Evolutionary conservation across 2,797 vertebrate species (phyloP).

Genomic region (Chromobotia macracanthus): DNA sequence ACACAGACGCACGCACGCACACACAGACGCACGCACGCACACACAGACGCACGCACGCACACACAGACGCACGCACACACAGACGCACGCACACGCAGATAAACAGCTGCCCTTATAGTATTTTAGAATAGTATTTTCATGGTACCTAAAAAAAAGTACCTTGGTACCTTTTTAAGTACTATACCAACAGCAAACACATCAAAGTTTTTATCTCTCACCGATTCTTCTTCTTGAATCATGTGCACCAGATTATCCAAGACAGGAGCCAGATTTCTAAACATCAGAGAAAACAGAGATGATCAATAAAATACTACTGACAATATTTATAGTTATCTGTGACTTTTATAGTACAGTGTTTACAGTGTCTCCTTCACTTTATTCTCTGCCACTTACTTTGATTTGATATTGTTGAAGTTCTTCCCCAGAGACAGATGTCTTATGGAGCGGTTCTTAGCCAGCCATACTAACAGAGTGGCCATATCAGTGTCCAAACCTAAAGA

Average conservation of each 20-base stretch:
- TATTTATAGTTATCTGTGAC: not conserved
- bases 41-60: not conserved
- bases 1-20: not conserved
- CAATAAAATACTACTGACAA: slow-evolving; percentile 39
- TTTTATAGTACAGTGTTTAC: not conserved
- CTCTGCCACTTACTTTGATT: slow-evolving; percentile 88
- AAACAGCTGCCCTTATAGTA: too few relatives aligned
- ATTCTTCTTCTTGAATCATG: slow-evolving; percentile 98
- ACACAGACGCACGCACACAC: not conserved
- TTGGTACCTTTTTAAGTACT: too few relatives aligned
- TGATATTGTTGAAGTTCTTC: slow-evolving; percentile 99
- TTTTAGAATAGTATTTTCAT: not conserved
- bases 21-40: not conserved
- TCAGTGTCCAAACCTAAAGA: slow-evolving; percentile 90
- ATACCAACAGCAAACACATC: not conserved
- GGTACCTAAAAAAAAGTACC: not conserved
- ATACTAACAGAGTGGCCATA: slow-evolving; percentile 91
- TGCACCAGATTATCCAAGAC: slow-evolving; percentile 96
- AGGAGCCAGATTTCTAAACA: slow-evolving; percentile 89
- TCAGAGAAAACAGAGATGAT: slow-evolving; percentile 64
- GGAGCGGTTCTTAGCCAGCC: slow-evolving; percentile 96
- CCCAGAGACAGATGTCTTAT: slow-evolving; percentile 93
- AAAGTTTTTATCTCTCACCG: slow-evolving; percentile 77
- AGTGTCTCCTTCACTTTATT: not conserved
- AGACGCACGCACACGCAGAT: not conserved